Conservation (phyloP, 2,797 vertebrate genomes). For the Microctenopoma steveboyesi region DNA sequence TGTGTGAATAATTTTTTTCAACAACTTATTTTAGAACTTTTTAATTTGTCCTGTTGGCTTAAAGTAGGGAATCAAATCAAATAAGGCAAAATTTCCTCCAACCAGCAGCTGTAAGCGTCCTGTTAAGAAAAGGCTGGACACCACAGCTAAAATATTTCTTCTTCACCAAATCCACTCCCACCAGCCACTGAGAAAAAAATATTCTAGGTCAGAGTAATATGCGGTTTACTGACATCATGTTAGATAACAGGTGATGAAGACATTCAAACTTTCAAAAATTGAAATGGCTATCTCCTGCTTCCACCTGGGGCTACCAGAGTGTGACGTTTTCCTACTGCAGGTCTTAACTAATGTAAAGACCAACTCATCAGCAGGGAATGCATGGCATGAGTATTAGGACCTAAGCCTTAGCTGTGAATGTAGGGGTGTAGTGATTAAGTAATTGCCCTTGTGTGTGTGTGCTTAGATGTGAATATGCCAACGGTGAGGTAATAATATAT, state of each 20-base stretch:
- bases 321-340: slow-evolving; percentile 26
- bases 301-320: slow-evolving; percentile 49
- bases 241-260: slow-evolving; percentile 44
- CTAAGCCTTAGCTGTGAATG: slow-evolving; percentile 26
- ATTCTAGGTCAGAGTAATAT: slow-evolving; percentile 31
- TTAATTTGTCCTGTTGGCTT: slow-evolving; percentile 1
- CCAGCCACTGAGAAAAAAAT: slow-evolving; percentile 14
- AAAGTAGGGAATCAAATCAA: background rate
- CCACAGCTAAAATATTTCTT: slow-evolving; percentile 16
- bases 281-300: slow-evolving; percentile 43
- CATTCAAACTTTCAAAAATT: slow-evolving; percentile 45
- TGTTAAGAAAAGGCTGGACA: slow-evolving; percentile 19
- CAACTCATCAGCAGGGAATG: slow-evolving; percentile 47
- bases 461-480: background rate
- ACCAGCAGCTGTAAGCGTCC: slow-evolving; percentile 3
- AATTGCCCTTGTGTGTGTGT: slow-evolving; percentile 13
- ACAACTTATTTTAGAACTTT: background rate
- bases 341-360: slow-evolving; percentile 52
- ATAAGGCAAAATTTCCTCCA: background rate
- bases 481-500: slow-evolving; percentile 25
- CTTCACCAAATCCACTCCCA: slow-evolving; percentile 9
- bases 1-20: no score
- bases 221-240: slow-evolving; percentile 33
- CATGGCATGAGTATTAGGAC: slow-evolving; percentile 36
- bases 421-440: slow-evolving; percentile 26